Percentiles rank a stretch among this genome's conserved stretches.
phyloP scores from a whole-genome alignment of 2,888 invertebrate genomes.

The Agapostemon virescens region DNA sequence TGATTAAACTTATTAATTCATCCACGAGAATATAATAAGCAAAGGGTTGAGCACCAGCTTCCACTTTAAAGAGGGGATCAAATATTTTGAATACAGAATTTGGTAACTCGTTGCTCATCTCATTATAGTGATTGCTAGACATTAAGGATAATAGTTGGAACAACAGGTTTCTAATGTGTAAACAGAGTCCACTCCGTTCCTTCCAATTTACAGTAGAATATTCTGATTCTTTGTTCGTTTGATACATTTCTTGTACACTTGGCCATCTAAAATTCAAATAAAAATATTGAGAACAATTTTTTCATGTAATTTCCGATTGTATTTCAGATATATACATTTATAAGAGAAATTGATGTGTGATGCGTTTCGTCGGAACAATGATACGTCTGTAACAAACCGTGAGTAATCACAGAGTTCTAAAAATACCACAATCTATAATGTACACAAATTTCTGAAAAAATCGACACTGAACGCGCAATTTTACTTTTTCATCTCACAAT shows the following conservation, averaged over 20 bases:
- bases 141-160: constrained; percentile 78
- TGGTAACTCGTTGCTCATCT: constrained; percentile 78
- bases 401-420: neutral
- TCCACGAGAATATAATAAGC: constrained; percentile 81
- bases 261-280: constrained; percentile 78
- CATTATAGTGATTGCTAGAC: constrained; percentile 80
- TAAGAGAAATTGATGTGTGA: neutral
- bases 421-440: constrained; percentile 8
- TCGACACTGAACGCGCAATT: neutral
- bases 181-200: constrained; percentile 77
- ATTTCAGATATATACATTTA: neutral
- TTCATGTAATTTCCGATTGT: neutral
- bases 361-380: neutral
- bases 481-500: neutral
- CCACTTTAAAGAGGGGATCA: constrained; percentile 75
- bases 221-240: constrained; percentile 65
- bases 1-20: constrained; percentile 78
- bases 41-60: constrained; percentile 76
- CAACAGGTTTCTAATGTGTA: constrained; percentile 74
- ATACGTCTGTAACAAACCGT: neutral
- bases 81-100: constrained; percentile 80
- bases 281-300: neutral
- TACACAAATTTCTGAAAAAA: constrained; percentile 4
- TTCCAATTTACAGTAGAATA: constrained; percentile 75
- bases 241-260: constrained; percentile 74